Evolutionary conservation across 2,888 invertebrate species (phyloP).

Genomic region (Baccha elongata): DNA sequence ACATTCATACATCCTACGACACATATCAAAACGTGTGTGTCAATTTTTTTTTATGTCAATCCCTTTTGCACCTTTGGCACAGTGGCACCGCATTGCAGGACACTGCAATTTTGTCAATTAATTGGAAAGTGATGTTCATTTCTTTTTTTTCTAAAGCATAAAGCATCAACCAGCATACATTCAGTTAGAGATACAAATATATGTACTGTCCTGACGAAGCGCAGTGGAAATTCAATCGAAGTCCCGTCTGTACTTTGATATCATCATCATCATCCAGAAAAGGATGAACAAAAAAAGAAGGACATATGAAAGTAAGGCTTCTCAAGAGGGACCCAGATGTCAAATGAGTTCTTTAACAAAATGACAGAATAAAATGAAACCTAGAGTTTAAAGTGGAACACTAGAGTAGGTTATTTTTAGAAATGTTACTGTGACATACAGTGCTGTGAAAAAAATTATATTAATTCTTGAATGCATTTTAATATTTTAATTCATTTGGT

Average conservation of each 20-base stretch:
- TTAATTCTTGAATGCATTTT: too few species aligned
- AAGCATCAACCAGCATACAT: conserved; percentile 2
- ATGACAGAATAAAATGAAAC: background rate
- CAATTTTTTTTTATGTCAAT: conserved; percentile 29
- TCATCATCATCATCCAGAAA: conserved; percentile 14
- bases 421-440: background rate
- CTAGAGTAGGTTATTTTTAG: background rate
- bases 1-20: background rate
- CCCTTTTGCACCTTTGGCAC: conserved; percentile 25
- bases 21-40: conserved; percentile 35
- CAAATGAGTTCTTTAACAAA: background rate
- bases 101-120: conserved; percentile 64
- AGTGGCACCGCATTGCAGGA: conserved; percentile 57
- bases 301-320: background rate
- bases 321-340: background rate
- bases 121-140: conserved; percentile 48
- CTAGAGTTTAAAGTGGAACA: background rate
- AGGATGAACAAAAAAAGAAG: background rate
- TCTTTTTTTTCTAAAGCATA: background rate
- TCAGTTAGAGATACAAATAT: background rate
- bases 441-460: background rate
- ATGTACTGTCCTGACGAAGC: too few species aligned
- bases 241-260: conserved; percentile 22
- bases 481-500: too few species aligned
- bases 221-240: conserved; percentile 19